Conservation (phyloP, 2,797 vertebrate genomes). For the Argya squamiceps region DNA sequence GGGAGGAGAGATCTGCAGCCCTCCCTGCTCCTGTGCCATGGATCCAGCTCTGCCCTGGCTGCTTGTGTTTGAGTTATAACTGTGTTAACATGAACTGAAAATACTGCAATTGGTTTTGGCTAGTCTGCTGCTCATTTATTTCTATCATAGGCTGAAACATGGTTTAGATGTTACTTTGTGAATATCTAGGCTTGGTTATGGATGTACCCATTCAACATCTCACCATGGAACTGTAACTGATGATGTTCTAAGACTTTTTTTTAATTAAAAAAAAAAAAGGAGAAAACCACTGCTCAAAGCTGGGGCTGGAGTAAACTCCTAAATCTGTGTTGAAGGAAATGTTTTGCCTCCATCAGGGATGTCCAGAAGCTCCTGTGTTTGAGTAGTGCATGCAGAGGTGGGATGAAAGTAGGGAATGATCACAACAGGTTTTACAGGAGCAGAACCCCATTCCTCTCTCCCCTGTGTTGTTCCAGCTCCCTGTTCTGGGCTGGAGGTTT, state of each 20-base stretch:
- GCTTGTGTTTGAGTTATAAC: neutral
- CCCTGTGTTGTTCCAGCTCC: neutral
- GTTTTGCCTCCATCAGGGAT: neutral
- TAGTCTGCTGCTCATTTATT: neutral
- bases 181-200: neutral
- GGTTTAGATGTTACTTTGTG: neutral
- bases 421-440: neutral
- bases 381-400: accelerated
- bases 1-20: neutral
- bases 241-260: neutral
- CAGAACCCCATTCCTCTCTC: neutral
- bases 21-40: neutral
- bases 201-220: neutral
- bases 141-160: neutral
- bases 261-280: neutral
- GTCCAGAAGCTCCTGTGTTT: neutral
- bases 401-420: neutral
- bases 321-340: neutral
- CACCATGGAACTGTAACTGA: neutral
- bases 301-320: neutral
- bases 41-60: neutral
- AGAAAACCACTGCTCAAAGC: neutral
- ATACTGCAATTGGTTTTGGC: neutral
- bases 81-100: neutral
- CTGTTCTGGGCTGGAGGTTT: neutral